phyloP scores from a whole-genome alignment of 2,797 vertebrate species.

The Parauchenoglanis punctatus region DNA sequence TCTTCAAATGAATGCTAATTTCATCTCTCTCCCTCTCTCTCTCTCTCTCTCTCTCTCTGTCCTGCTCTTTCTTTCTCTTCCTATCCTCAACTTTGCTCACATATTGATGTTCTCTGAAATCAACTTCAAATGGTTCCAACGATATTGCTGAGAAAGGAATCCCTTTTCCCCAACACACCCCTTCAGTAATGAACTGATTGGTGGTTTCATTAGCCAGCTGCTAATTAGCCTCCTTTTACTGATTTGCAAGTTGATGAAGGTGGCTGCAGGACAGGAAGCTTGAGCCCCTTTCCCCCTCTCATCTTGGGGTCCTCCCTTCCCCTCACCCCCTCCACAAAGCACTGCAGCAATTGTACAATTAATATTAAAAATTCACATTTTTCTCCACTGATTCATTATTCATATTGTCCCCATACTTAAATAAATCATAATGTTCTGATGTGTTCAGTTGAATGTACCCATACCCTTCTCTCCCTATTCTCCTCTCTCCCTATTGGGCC shows the following conservation, averaged over 20 bases:
- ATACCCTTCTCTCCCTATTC: slow-evolving; percentile 12
- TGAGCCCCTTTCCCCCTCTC: slow-evolving; percentile 87
- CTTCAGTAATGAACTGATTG: slow-evolving; percentile 83
- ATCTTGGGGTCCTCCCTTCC: slow-evolving; percentile 86
- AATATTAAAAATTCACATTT: slow-evolving; percentile 87
- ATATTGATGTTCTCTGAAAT: slow-evolving; percentile 87
- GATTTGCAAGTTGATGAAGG: slow-evolving; percentile 97
- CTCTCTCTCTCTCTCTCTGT: too few relatives aligned
- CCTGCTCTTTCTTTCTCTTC: too few relatives aligned
- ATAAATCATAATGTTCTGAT: slow-evolving; percentile 86
- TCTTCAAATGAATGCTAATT: slow-evolving; percentile 98
- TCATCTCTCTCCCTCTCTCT: too few relatives aligned
- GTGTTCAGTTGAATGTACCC: slow-evolving; percentile 78
- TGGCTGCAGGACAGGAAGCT: slow-evolving; percentile 93
- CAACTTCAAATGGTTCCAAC: slow-evolving; percentile 86
- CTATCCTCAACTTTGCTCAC: slow-evolving; percentile 84
- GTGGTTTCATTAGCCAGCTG: slow-evolving; percentile 92
- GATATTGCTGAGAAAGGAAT: slow-evolving; percentile 79
- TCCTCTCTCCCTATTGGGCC: slow-evolving; percentile 52
- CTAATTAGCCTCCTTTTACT: slow-evolving; percentile 99
- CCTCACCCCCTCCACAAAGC: slow-evolving; percentile 77
- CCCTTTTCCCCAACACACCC: slow-evolving; percentile 81
- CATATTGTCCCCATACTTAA: slow-evolving; percentile 86
- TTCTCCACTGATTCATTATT: slow-evolving; percentile 88
- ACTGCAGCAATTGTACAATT: slow-evolving; percentile 90